These are phyloP conservation scores for Ormyrus thymus DNA, from an alignment of 2,888 invertebrate species.

Conservation along the genomic window DNA sequence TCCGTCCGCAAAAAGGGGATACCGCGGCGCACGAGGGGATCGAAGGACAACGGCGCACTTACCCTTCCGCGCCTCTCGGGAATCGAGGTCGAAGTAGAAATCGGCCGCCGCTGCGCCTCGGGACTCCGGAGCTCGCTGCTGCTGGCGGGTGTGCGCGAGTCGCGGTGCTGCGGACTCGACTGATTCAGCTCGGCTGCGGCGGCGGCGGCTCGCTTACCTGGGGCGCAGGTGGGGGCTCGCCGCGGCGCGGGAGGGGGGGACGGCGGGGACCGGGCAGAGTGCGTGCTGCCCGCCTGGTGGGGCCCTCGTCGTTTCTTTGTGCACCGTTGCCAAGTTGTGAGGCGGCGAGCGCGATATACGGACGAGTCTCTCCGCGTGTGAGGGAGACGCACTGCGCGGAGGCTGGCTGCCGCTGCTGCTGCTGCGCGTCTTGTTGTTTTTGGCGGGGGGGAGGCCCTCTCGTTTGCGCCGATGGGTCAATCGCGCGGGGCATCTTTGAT, in stretches of 20 bases:
- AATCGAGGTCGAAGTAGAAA: constrained; percentile 62
- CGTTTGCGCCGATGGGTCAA: constrained; percentile 9
- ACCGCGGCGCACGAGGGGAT: too few relatives aligned
- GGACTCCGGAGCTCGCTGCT: too few relatives aligned
- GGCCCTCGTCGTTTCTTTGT: constrained; percentile 37
- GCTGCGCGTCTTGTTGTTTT: too few relatives aligned
- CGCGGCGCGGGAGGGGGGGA: background rate
- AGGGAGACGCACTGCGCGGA: background rate
- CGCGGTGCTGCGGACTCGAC: constrained; percentile 65
- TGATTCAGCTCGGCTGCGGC: constrained; percentile 65
- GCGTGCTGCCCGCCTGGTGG: constrained; percentile 2
- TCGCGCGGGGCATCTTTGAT: background rate
- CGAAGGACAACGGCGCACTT: background rate
- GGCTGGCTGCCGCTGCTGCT: background rate
- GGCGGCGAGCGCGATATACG: constrained; percentile 13
- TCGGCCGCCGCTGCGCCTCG: constrained; percentile 1
- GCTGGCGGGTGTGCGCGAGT: too few relatives aligned
- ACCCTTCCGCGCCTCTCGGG: background rate
- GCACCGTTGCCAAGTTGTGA: constrained; percentile 68
- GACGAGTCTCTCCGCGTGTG: background rate
- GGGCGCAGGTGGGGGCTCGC: constrained; percentile 42
- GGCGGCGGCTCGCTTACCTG: constrained; percentile 24
- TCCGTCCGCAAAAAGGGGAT: too few relatives aligned
- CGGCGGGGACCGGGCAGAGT: background rate
- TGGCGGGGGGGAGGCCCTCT: background rate